These are phyloP conservation scores for Sapajus apella DNA, from an alignment of 2,113 vertebrate genomes.

Conservation along the genomic window DNA sequence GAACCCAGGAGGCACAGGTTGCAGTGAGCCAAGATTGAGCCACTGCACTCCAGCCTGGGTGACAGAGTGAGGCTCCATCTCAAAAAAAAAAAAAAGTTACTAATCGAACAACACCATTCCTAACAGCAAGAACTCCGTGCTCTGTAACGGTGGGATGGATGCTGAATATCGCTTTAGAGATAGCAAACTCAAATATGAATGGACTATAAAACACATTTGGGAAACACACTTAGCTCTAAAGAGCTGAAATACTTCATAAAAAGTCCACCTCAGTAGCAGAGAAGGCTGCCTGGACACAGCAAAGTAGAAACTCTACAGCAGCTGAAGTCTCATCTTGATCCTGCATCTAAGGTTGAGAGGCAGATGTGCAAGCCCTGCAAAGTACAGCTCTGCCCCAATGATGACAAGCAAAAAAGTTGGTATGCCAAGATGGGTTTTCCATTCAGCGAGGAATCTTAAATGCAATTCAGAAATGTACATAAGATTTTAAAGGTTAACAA, in stretches of 20 bases:
- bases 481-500: neutral
- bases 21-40: too few species aligned
- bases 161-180: neutral
- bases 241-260: neutral
- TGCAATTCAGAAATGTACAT: neutral
- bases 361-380: accelerated
- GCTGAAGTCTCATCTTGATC: neutral
- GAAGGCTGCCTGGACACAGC: neutral
- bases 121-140: neutral
- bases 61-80: too few species aligned
- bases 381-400: neutral
- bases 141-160: too few species aligned
- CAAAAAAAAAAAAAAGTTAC: too few species aligned
- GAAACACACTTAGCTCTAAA: too few species aligned
- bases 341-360: neutral
- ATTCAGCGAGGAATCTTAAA: neutral
- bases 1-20: too few species aligned
- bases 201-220: neutral
- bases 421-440: neutral
- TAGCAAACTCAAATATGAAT: neutral
- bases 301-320: neutral
- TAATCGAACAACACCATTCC: too few species aligned
- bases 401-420: neutral
- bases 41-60: too few species aligned
- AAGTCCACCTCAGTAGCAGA: neutral